A percentile compares a stretch with the other conserved stretches of the same genome.
phyloP scores from a whole-genome alignment of 2,797 vertebrate genomes.

The Buceros bicornis region DNA sequence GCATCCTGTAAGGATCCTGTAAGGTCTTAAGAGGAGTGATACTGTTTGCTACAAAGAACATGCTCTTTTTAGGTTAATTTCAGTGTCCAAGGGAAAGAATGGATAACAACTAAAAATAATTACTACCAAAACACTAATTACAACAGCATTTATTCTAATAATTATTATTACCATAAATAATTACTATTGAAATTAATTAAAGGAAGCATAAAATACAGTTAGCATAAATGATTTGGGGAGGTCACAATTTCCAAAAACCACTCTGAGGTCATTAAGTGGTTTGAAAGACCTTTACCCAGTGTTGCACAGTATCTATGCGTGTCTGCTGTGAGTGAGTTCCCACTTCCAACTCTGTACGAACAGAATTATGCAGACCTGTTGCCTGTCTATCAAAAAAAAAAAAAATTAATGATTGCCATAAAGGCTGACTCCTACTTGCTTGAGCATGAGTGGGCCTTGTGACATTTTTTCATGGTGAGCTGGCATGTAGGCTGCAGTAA shows the following conservation, averaged over 20 bases:
- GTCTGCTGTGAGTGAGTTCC: background rate
- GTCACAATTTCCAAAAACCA: background rate
- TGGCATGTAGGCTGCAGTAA: background rate
- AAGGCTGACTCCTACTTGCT: background rate
- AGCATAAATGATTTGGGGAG: background rate
- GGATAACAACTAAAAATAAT: background rate
- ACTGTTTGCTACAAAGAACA: background rate
- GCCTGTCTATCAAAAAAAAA: background rate
- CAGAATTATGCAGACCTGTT: background rate
- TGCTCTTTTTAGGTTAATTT: background rate
- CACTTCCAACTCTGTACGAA: background rate
- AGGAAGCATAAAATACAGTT: background rate
- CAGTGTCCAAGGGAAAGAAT: background rate
- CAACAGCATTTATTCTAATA: background rate
- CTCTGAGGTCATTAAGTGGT: background rate
- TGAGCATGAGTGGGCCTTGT: background rate
- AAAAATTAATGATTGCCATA: background rate
- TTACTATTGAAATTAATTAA: background rate
- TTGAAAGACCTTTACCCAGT: background rate
- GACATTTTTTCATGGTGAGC: background rate
- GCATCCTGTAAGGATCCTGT: background rate
- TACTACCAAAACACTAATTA: background rate
- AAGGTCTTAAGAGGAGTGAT: background rate
- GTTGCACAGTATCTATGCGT: background rate
- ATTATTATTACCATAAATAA: background rate